Evolutionary conservation across 1,140 invertebrate genomes (phyloP).

Genomic region (Hyposmocoma kahamanoa): DNA sequence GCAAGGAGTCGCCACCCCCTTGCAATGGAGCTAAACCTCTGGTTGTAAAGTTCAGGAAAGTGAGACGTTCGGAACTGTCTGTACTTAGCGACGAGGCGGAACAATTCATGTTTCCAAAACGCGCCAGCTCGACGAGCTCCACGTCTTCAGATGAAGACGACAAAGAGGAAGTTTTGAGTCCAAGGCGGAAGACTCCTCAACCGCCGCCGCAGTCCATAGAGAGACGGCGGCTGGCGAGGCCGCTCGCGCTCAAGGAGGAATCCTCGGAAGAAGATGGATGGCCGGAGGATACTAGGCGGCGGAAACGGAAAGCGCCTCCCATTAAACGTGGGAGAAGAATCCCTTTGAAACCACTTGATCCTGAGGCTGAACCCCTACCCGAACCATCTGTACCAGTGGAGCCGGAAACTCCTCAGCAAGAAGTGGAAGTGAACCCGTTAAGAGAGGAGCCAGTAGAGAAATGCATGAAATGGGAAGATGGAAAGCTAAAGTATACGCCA

Average conservation of each 20-base stretch:
- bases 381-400: slow-evolving; percentile 21
- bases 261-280: slow-evolving; percentile 62
- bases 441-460: slow-evolving; percentile 43
- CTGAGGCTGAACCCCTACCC: slow-evolving; percentile 11
- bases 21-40: slow-evolving; percentile 72
- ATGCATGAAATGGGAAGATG: slow-evolving; percentile 63
- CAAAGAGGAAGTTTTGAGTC: slow-evolving; percentile 50
- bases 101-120: slow-evolving; percentile 86
- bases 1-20: slow-evolving; percentile 36
- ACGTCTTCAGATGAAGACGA: slow-evolving; percentile 70
- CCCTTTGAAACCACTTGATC: slow-evolving; percentile 17
- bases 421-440: slow-evolving; percentile 36
- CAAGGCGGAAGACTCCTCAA: slow-evolving; percentile 25
- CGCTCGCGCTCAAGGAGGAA: slow-evolving; percentile 54
- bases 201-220: slow-evolving; percentile 23
- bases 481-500: slow-evolving; percentile 71
- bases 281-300: slow-evolving; percentile 46
- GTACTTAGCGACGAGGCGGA: slow-evolving; percentile 86
- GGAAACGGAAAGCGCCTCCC: slow-evolving; percentile 35
- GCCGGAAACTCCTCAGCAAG: slow-evolving; percentile 6
- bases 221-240: slow-evolving; percentile 47
- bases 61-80: slow-evolving; percentile 82
- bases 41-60: slow-evolving; percentile 82
- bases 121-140: slow-evolving; percentile 74
- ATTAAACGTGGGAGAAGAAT: slow-evolving; percentile 23